A percentile compares a stretch with the other conserved stretches of the same genome.
Conservation (phyloP, 2,797 vertebrate genomes). For the Halcyon leucocephala region DNA sequence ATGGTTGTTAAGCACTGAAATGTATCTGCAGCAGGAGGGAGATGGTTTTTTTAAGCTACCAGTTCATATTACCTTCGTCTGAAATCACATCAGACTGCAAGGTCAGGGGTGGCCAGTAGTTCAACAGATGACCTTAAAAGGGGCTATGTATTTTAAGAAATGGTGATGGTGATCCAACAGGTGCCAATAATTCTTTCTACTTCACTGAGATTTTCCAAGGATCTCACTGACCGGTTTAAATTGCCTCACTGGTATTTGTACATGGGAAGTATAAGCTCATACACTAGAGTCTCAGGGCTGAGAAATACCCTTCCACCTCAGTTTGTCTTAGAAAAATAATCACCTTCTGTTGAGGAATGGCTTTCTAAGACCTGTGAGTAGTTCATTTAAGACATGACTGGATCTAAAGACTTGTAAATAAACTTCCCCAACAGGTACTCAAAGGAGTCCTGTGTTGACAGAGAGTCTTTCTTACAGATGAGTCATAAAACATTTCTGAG, state of each 20-base stretch:
- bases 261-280: not conserved
- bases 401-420: not conserved
- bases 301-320: not conserved
- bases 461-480: not conserved
- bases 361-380: not conserved
- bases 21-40: not conserved
- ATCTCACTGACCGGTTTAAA: not conserved
- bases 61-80: constrained; percentile 29
- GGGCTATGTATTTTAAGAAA: constrained; percentile 40
- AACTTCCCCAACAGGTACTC: not conserved
- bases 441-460: not conserved
- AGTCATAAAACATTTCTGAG: not conserved
- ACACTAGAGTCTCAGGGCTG: not conserved
- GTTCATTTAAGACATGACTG: not conserved
- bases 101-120: not conserved
- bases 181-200: constrained; percentile 22
- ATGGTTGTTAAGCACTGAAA: not conserved
- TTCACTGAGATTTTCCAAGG: not conserved
- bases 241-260: not conserved
- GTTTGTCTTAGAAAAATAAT: not conserved
- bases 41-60: not conserved
- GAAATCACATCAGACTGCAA: constrained; percentile 25
- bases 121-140: constrained; percentile 24
- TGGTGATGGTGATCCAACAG: not conserved
- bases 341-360: not conserved